Conservation (phyloP, 2,888 invertebrate species). For the Drosophila atripex region DNA sequence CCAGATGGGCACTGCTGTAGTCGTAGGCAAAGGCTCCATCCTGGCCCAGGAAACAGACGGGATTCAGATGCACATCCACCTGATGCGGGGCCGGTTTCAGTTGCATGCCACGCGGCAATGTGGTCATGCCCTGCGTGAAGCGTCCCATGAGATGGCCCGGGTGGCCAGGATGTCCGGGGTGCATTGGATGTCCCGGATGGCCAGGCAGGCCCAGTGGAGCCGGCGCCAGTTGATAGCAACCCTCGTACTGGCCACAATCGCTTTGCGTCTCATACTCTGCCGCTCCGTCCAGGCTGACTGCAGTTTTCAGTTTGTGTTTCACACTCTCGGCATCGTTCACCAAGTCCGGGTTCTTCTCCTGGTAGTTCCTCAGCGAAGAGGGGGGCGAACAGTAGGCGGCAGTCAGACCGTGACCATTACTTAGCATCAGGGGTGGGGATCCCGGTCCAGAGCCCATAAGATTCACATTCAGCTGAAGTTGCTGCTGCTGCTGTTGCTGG, state of each 20-base stretch:
- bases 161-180: constrained; percentile 41
- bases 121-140: constrained; percentile 85
- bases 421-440: constrained; percentile 70
- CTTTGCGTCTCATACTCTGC: constrained; percentile 80
- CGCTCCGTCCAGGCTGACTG: constrained; percentile 82
- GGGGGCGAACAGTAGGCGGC: constrained; percentile 86
- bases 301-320: constrained; percentile 84
- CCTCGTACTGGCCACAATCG: constrained; percentile 82
- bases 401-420: constrained; percentile 62
- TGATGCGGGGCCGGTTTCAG: constrained; percentile 86
- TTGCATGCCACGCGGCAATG: constrained; percentile 85
- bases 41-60: constrained; percentile 90
- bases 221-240: constrained; percentile 81
- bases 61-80: constrained; percentile 90
- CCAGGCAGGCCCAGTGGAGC: constrained; percentile 26
- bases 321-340: constrained; percentile 90
- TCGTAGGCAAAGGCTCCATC: constrained; percentile 88
- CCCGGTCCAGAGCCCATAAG: constrained; percentile 74
- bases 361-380: constrained; percentile 85
- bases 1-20: constrained; percentile 83
- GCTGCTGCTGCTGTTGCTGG: constrained; percentile 58
- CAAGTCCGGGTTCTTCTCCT: constrained; percentile 91
- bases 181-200: constrained; percentile 35
- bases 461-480: constrained; percentile 75
- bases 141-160: constrained; percentile 61